These are phyloP conservation scores for Melinaea menophilus DNA, from an alignment of 2,888 invertebrate genomes.

Conservation along the genomic window DNA sequence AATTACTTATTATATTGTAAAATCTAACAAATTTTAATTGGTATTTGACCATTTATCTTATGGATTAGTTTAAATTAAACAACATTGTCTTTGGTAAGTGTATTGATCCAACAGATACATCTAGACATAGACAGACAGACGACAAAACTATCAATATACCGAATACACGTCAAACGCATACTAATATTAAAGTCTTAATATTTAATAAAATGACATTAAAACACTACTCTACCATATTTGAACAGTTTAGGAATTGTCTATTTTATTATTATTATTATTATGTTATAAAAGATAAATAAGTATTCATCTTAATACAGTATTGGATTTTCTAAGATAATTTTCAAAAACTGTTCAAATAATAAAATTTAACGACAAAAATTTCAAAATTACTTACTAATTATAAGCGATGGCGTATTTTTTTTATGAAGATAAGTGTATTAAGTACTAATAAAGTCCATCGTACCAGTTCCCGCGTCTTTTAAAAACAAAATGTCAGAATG, in stretches of 20 bases:
- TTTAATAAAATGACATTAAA: slow-evolving; percentile 12
- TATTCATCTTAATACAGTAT: no score
- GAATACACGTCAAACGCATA: slow-evolving; percentile 31
- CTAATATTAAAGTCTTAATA: slow-evolving; percentile 16
- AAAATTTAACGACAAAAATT: slow-evolving; percentile 11
- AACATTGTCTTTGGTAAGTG: slow-evolving; percentile 64
- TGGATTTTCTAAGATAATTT: no score
- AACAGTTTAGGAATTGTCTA: slow-evolving; percentile 13
- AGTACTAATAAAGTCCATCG: slow-evolving; percentile 43
- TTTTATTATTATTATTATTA: not conserved
- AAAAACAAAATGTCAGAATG: slow-evolving; percentile 24
- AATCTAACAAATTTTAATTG: no score
- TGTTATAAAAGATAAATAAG: no score
- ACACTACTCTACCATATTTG: slow-evolving; percentile 19
- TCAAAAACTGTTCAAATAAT: slow-evolving; percentile 26
- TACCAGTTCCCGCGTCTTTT: slow-evolving; percentile 35
- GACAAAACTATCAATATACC: slow-evolving; percentile 52
- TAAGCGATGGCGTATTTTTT: slow-evolving; percentile 39
- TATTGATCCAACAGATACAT: slow-evolving; percentile 52
- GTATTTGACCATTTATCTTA: not conserved
- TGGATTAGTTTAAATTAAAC: slow-evolving; percentile 17
- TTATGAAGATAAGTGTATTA: slow-evolving; percentile 31
- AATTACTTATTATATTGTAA: no score
- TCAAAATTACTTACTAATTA: slow-evolving; percentile 23
- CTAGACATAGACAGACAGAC: slow-evolving; percentile 43